Conservation (phyloP, 2,797 vertebrate genomes). For the Fringilla coelebs region DNA sequence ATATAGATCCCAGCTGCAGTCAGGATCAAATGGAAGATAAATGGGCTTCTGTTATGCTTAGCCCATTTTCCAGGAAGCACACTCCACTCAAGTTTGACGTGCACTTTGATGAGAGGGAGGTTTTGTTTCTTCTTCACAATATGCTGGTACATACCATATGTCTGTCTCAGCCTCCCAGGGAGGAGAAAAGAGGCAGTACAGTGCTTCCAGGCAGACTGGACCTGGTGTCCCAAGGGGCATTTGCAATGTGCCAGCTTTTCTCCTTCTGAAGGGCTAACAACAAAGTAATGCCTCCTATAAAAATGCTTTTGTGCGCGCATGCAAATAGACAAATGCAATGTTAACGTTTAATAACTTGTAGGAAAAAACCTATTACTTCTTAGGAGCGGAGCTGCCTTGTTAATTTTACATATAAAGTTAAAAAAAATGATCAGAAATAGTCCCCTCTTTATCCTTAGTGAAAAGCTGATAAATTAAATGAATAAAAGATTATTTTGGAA, state of each 20-base stretch:
- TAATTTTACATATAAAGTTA: neutral
- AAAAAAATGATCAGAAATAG: neutral
- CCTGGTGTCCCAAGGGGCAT: neutral
- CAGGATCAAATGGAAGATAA: slow-evolving; percentile 75
- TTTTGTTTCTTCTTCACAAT: slow-evolving; percentile 45
- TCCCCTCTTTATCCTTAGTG: neutral
- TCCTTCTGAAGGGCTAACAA: slow-evolving; percentile 17
- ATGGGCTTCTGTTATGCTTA: slow-evolving; percentile 71
- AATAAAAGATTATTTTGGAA: neutral
- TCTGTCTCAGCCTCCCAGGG: slow-evolving; percentile 1
- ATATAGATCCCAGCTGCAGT: slow-evolving; percentile 69
- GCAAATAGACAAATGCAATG: slow-evolving; percentile 15
- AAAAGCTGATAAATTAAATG: neutral
- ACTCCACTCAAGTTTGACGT: slow-evolving; percentile 23
- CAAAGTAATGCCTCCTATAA: neutral
- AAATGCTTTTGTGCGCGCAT: neutral
- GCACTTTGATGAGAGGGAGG: slow-evolving; percentile 42
- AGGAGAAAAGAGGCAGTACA: slow-evolving; percentile 33
- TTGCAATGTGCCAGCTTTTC: neutral
- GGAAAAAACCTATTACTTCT: neutral
- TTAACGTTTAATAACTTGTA: slow-evolving; percentile 9
- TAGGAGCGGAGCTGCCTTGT: neutral
- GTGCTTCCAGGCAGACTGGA: neutral
- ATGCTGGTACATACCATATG: slow-evolving; percentile 5
- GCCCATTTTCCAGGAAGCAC: slow-evolving; percentile 68